Base-by-base conservation (phyloP, 1,140 invertebrate genomes). In the Drosophila ogumai region DNA sequence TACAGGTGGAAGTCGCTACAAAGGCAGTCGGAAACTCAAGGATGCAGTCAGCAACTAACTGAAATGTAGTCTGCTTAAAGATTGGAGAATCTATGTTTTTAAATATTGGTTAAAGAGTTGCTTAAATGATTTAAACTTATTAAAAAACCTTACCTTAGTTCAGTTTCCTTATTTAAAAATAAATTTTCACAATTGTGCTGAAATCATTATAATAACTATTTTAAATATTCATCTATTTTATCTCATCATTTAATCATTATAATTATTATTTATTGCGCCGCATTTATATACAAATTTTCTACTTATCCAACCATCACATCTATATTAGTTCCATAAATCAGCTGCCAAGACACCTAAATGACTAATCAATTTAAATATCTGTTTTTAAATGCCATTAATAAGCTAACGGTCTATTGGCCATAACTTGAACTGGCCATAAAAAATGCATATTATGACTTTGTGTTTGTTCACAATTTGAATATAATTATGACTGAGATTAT, bases 1-100 rank as follows among this genome's bases (percentile, higher is more conserved):
- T 49, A 73, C 69, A 73, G 69, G 69, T 73, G 69, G 69, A 72
- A 73, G 67, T 59, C n/a, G 69, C 67, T 36, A 36, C 50, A 68
- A 36, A 34, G 6, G 38, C 64, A 58, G 50, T 22, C 47, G 36
- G 31, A 17, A 17, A 36, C 0, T 28, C 6, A 3, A 50, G 28
- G 28, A 31, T 31, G 15, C n/a, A 32, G 34, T 34, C 8, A 4
- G 2, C 4, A 32, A 64, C 13, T 17, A 22, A 60, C 15, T 15
- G 12, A n/a, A 59, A 54, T 6, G 0, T 9, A 6, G 25, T n/a
- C n/a, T 13, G 40, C n/a, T 8, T 4, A 1, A 47, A 31, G n/a
- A 32, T 32, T 1, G 0, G 5, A 1, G 13, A 6, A 9, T 17
- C 7, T 9, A 13, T 2, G 32, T 25, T 15, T 0, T 36, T 3